phyloP scores from a whole-genome alignment of 2,113 vertebrate species.

The Panthera tigris region DNA sequence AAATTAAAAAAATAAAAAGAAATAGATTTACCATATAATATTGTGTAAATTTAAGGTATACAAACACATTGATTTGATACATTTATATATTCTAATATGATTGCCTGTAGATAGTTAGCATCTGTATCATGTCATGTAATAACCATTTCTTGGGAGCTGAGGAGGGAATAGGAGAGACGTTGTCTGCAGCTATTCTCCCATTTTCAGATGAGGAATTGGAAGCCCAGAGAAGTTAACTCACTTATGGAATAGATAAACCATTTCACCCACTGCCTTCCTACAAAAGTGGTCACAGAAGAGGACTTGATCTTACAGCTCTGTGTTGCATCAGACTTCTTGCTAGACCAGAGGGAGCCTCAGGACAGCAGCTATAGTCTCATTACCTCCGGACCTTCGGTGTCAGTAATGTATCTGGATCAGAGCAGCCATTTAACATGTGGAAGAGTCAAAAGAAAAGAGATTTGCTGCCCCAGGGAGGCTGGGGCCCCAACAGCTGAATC shows the following conservation, averaged over 20 bases:
- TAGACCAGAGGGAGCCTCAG: background rate
- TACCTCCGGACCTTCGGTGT: background rate
- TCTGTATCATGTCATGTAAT: too few species aligned
- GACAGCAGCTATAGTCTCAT: background rate
- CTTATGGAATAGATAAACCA: background rate
- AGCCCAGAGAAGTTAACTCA: background rate
- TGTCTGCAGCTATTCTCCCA: background rate
- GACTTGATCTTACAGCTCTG: fast-evolving
- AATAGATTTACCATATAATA: background rate
- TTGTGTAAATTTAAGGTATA: background rate
- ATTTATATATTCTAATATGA: background rate
- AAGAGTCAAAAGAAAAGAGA: background rate
- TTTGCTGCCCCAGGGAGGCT: background rate
- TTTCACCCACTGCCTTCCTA: background rate
- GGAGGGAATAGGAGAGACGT: background rate
- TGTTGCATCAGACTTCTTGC: fast-evolving
- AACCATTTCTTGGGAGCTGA: background rate
- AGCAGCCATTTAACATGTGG: background rate
- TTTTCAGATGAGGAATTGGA: background rate
- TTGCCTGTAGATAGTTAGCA: background rate
- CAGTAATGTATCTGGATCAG: background rate
- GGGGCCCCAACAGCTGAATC: too few species aligned
- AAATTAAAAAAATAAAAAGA: too few species aligned
- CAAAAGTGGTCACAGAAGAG: background rate
- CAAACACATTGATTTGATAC: background rate